phyloP scores from a whole-genome alignment of 35 echinoderm and acorn worm species.

The Heliocidaris erythrogramma region DNA sequence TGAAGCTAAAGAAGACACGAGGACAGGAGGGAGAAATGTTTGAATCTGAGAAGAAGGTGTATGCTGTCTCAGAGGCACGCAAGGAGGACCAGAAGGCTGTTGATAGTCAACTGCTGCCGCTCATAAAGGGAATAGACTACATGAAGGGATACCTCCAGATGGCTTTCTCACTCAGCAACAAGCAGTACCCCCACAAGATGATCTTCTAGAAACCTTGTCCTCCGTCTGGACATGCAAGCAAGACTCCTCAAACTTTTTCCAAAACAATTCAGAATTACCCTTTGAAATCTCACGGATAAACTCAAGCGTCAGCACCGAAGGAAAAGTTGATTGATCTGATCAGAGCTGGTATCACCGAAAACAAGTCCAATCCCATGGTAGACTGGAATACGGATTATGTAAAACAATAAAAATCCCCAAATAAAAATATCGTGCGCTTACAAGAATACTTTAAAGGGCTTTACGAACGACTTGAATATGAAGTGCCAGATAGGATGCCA shows the following conservation, averaged over 20 bases:
- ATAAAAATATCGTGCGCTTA: no score
- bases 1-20: conserved; percentile 80
- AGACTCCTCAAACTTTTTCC: neutral
- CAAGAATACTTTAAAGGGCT: no score
- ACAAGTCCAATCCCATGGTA: no score
- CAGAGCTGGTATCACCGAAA: no score
- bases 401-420: no score
- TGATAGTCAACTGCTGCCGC: conserved; percentile 73
- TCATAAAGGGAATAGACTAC: conserved; percentile 71
- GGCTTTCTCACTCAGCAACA: conserved; percentile 77
- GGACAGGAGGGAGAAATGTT: conserved; percentile 86
- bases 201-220: conserved; percentile 62
- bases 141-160: conserved; percentile 83
- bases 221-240: neutral
- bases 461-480: no score
- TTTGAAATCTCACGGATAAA: neutral
- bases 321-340: neutral
- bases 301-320: neutral
- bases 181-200: conserved; percentile 95
- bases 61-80: conserved; percentile 72
- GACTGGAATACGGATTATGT: no score
- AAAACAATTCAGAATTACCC: neutral
- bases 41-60: conserved; percentile 82
- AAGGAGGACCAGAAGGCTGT: conserved; percentile 88
- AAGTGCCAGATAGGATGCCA: no score